Evolutionary conservation across 2,113 vertebrate genomes (phyloP), one percentile per base, ranked within the genome.

Genomic region (Zosterops borbonicus): DNA sequence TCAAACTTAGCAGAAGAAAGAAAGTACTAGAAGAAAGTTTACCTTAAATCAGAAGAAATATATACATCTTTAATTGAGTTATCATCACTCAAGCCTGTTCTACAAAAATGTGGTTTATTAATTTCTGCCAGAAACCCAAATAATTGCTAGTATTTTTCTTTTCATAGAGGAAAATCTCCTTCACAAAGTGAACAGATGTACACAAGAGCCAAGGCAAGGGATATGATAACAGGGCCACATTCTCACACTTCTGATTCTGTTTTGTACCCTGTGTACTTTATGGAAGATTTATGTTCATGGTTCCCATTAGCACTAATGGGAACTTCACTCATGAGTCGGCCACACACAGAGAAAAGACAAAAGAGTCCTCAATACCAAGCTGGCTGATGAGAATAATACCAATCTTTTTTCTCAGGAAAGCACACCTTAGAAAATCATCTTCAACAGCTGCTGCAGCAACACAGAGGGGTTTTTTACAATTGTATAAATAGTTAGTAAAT

Each of bases 241-340:
- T 89, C 70, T 91, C 70, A 68, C 64, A 75, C 68, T 89, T 95
- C 85, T 2, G 0, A 68, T 65, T 85, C 62, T 92, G 24, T 63
- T 92, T 76, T 90, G 71, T 75, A 18, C 55, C 85, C 55, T 88
- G 79, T 93, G 52, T 93, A 81, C n/a, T 71, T 95, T 60, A 44
- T 12, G 16, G 68, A 60, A 94, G 85, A 97, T 96, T 96, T 94
- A 96, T 96, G 79, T 75, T 75, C 69, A 9, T 84, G 65, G 46
- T 67, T 92, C 56, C 64, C 76, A 42, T 93, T 91, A 86, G 52
- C 56, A 46, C 82, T 84, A 73, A 89, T 90, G 68, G 86, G 52
- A 92, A n/a, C 50, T 91, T 90, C 3, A 2, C 52, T 64, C 68
- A 46, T 56, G 78, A 74, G 71, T 96, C 0, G 9, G 60, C 92